Evolutionary conservation across 2,888 invertebrate species (phyloP).

Genomic region (Drosophila monieri): DNA sequence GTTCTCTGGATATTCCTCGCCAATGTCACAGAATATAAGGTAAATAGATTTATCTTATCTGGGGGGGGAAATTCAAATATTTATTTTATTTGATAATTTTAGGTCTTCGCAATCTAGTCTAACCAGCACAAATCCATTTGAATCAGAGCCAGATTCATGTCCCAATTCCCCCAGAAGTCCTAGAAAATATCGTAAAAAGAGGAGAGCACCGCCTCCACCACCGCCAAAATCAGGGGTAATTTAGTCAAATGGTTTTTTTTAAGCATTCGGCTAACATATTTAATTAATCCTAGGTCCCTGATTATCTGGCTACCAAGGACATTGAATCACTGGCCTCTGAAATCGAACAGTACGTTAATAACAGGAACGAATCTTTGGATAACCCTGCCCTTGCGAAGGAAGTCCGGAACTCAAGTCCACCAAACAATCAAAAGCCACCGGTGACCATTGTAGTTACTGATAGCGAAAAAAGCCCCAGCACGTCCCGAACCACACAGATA

Average conservation of each 20-base stretch:
- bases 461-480: slow-evolving; percentile 19
- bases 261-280: background rate
- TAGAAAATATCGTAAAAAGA: slow-evolving; percentile 87
- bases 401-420: background rate
- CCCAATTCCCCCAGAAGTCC: slow-evolving; percentile 35
- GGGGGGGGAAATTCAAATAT: background rate
- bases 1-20: slow-evolving; percentile 83
- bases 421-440: slow-evolving; percentile 1
- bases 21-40: slow-evolving; percentile 50
- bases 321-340: slow-evolving; percentile 63
- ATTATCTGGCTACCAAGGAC: slow-evolving; percentile 41
- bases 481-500: slow-evolving; percentile 10
- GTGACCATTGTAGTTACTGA: slow-evolving; percentile 7
- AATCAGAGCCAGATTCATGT: slow-evolving; percentile 81
- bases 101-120: slow-evolving; percentile 86
- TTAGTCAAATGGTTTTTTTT: background rate
- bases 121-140: slow-evolving; percentile 87
- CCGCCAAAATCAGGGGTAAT: slow-evolving; percentile 83
- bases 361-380: slow-evolving; percentile 32
- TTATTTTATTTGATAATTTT: slow-evolving; percentile 21
- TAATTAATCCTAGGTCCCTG: slow-evolving; percentile 7
- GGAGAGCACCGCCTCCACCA: slow-evolving; percentile 87
- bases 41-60: slow-evolving; percentile 27
- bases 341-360: slow-evolving; percentile 66
- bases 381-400: slow-evolving; percentile 9